phyloP scores from a whole-genome alignment of 2,113 vertebrate genomes.

The Passer domesticus region DNA sequence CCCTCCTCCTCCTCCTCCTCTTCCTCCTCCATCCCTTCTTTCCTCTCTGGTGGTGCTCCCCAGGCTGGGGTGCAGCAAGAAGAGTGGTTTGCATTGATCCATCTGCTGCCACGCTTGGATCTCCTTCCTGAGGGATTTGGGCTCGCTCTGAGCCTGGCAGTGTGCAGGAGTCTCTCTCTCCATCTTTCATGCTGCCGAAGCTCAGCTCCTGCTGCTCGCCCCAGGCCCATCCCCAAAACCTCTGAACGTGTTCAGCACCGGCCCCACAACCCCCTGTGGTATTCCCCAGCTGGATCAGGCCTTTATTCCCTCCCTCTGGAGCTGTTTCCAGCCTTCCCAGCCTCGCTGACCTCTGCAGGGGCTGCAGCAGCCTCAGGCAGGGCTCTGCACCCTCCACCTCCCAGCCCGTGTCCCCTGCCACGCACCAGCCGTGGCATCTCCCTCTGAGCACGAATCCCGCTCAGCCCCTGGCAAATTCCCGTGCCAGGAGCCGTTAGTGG shows the following conservation, averaged over 20 bases:
- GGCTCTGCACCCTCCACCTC: background rate
- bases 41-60: background rate
- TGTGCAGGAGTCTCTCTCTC: fast-evolving
- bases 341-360: background rate
- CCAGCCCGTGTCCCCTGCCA: background rate
- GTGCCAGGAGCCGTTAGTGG: slow-evolving; percentile 40
- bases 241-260: fast-evolving
- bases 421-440: background rate
- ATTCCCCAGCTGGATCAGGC: background rate
- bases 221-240: background rate
- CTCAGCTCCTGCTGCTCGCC: background rate
- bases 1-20: background rate
- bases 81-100: background rate
- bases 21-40: background rate
- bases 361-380: background rate
- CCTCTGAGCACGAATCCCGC: background rate
- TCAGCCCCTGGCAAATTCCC: background rate
- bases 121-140: background rate
- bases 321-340: background rate
- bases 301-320: background rate
- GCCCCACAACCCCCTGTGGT: background rate
- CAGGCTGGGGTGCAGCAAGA: background rate
- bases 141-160: background rate
- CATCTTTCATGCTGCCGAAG: fast-evolving
- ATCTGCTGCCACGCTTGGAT: background rate